Conservation (phyloP, 2,113 vertebrate genomes). For the Recurvirostra avosetta region DNA sequence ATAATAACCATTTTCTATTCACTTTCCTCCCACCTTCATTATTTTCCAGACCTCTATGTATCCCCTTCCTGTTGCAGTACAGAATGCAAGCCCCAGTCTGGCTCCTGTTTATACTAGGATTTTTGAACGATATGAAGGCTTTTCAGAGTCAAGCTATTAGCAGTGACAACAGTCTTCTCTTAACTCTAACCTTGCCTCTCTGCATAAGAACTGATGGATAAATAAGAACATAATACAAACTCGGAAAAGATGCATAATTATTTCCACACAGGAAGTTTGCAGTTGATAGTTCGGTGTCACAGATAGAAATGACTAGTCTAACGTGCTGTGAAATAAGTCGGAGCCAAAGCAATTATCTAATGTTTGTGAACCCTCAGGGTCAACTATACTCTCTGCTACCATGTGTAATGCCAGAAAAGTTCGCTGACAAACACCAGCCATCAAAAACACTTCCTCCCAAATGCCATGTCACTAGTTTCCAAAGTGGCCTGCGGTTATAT, state of each 20-base stretch:
- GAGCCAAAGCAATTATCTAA: constrained; percentile 47
- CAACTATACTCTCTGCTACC: neutral
- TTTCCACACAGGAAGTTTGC: constrained; percentile 58
- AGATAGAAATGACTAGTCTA: constrained; percentile 53
- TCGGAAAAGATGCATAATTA: constrained; percentile 27
- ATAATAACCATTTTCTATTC: neutral
- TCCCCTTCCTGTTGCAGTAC: neutral
- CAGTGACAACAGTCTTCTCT: neutral
- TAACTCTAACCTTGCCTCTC: neutral
- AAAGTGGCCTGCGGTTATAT: neutral
- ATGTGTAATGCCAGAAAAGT: constrained; percentile 13
- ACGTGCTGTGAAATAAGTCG: neutral
- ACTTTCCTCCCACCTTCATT: neutral
- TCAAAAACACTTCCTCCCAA: neutral
- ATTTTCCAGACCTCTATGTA: neutral
- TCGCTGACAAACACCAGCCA: constrained; percentile 9
- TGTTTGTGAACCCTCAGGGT: neutral
- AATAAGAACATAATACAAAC: neutral
- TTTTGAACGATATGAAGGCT: neutral
- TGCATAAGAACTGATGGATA: neutral
- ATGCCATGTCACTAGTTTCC: neutral
- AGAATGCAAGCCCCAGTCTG: neutral
- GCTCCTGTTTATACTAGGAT: neutral
- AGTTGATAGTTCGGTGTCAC: constrained; percentile 30
- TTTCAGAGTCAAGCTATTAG: constrained; percentile 40